phyloP scores from a whole-genome alignment of 2,113 vertebrate genomes.

The Corydoras maculifer region DNA sequence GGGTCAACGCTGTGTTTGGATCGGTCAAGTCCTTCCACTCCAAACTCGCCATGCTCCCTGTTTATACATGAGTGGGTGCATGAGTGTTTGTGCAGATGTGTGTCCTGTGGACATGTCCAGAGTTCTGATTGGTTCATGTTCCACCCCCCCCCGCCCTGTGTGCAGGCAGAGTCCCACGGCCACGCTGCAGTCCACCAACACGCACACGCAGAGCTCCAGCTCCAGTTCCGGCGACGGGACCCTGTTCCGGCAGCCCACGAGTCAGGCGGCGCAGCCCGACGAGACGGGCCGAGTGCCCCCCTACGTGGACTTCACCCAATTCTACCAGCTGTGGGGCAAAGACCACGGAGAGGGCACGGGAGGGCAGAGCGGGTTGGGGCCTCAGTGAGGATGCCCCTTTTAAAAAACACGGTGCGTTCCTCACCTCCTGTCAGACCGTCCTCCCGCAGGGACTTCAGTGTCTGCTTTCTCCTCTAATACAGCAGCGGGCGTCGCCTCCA shows the following conservation, averaged over 20 bases:
- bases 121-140: conserved; percentile 9
- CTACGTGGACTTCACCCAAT: conserved; percentile 94
- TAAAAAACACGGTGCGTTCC: too few relatives aligned
- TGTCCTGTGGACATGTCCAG: too few relatives aligned
- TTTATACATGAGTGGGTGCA: too few relatives aligned
- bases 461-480: too few relatives aligned
- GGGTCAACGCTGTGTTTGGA: too few relatives aligned
- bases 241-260: conserved; percentile 85
- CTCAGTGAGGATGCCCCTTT: conserved; percentile 29
- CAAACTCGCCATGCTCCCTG: too few relatives aligned
- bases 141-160: background rate
- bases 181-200: conserved; percentile 93
- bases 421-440: too few relatives aligned
- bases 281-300: conserved; percentile 91
- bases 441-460: too few relatives aligned
- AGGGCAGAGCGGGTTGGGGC: conserved; percentile 42
- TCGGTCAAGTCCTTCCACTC: too few relatives aligned
- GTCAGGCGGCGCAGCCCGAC: conserved; percentile 84
- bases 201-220: conserved; percentile 94
- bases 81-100: too few relatives aligned
- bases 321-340: conserved; percentile 86
- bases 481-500: too few relatives aligned
- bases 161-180: conserved; percentile 88
- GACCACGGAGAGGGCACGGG: conserved; percentile 76
- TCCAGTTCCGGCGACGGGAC: conserved; percentile 94